phyloP scores from a whole-genome alignment of 2,888 invertebrate species.

The Dryadula phaetusa region DNA sequence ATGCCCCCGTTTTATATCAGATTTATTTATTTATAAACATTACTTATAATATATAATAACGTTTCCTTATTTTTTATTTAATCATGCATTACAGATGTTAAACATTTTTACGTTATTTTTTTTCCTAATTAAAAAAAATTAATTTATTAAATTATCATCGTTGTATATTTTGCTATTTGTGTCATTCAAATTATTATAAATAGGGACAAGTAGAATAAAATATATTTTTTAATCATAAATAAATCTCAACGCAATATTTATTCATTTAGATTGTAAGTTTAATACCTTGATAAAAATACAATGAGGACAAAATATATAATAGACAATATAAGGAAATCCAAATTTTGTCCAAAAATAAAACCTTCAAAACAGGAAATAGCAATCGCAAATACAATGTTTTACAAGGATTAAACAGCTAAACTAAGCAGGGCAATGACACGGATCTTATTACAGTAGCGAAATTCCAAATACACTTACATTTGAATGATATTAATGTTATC shows the following conservation, averaged over 20 bases:
- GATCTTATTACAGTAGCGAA: slow-evolving; percentile 21
- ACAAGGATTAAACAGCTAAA: slow-evolving; percentile 15
- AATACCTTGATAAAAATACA: too few species aligned
- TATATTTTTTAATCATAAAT: too few species aligned
- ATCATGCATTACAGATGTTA: too few species aligned
- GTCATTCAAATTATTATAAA: too few species aligned
- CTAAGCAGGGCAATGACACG: slow-evolving; percentile 28
- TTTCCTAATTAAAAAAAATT: too few species aligned
- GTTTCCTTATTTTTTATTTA: not conserved
- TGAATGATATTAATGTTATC: not conserved
- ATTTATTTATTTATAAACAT: not conserved
- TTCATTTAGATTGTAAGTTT: too few species aligned
- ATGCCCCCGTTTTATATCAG: slow-evolving; percentile 30
- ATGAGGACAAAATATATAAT: not conserved
- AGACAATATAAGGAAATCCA: not conserved
- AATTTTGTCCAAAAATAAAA: not conserved
- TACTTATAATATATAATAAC: not conserved
- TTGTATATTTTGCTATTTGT: too few species aligned
- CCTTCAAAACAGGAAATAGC: not conserved
- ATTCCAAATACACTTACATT: slow-evolving; percentile 3
- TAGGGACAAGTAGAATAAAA: too few species aligned
- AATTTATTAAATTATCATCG: too few species aligned
- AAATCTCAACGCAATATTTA: too few species aligned
- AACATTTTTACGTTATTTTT: too few species aligned
- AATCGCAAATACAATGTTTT: not conserved